Evolutionary conservation across 2,888 invertebrate genomes (phyloP), one percentile per base, ranked within the genome.

Genomic region (Marronus borbonicus): DNA sequence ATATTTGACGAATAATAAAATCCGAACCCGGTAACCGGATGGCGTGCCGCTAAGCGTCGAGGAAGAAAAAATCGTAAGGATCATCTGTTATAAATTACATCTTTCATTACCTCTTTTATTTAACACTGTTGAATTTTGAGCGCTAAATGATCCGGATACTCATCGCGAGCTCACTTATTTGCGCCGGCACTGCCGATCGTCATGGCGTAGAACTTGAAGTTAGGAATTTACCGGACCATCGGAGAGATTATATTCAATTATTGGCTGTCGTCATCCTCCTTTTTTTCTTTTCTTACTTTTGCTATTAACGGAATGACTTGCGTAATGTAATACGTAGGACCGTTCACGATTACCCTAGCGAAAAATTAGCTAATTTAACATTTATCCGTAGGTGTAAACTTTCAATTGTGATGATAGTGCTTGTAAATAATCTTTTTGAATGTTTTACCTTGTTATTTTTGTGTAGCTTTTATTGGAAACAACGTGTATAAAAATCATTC

Each of bases 41-140:
- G 14, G 17, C 31, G 52, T n/a, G 49, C 24, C 60, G 55, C 20
- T 55, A 44, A 12, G 44, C 17, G 31, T 68, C 20, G 77, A 83
- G 80, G 44, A 44, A 44, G 31, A 44, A 44, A 83, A 84, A 83
- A 83, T 78, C 82, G 81, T 80, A 81, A 83, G 58, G 69, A 84
- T 86, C 86, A 87, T 87, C 86, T 86, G 86, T 87, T 87, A 87
- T 87, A 86, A 87, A 87, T 87, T 87, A 87, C 86, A 87, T 87
- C 86, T 86, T 87, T 86, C 87, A 86, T 87, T 87, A 86, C 85
- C 85, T 87, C 86, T 86, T 87, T 87, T 87, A 87, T 87, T 87
- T 86, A 85, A 85, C 85, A 84, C 83, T 84, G 82, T 82, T 84
- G 85, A 86, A 87, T 87, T 87, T 87, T 85, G 83, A 86, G 86